Evolutionary conservation across 1,140 invertebrate genomes (phyloP).

Genomic region (roundworm (Caenorhabditis elegans)): WBcel235 BX284603.4:5918501-5919000

Average conservation of each 20-base stretch:
- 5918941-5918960: conserved; percentile 41
- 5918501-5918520: conserved; percentile 80
- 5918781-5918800: no score
- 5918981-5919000: conserved; percentile 73
- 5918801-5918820: not conserved
- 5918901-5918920: conserved; percentile 71
- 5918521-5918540: conserved; percentile 85
- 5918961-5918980: conserved; percentile 66
- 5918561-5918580: conserved; percentile 71
- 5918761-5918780: no score
- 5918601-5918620: conserved; percentile 1
- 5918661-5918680: no score
- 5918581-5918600: conserved; percentile 43
- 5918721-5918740: no score
- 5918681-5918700: no score
- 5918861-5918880: conserved; percentile 75
- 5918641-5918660: not conserved
- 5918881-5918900: conserved; percentile 91
- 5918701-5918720: no score
- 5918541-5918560: conserved; percentile 77
- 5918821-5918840: conserved; percentile 47
- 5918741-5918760: no score
- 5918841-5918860: conserved; percentile 53
- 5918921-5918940: conserved; percentile 87
- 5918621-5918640: not conserved